Evolutionary conservation across 1,140 invertebrate species (phyloP).

Genomic region (Paracyclopina nana): DNA sequence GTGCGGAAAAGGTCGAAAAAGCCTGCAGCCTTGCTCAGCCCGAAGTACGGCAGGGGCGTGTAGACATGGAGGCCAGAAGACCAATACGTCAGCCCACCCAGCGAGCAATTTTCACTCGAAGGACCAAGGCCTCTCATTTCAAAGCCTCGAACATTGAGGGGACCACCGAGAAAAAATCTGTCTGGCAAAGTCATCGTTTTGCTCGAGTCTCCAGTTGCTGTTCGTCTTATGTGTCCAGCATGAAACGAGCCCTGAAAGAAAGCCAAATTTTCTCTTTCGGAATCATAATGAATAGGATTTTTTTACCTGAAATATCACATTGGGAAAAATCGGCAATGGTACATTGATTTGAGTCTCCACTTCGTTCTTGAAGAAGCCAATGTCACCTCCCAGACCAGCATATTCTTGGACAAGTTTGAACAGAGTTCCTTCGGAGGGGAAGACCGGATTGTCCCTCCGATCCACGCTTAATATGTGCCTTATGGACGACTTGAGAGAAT

Average conservation of each 20-base stretch:
- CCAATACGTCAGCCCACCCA: constrained; percentile 45
- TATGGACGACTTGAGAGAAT: constrained; percentile 61
- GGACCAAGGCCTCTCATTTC: constrained; percentile 57
- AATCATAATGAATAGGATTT: too few relatives aligned
- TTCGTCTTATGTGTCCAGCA: constrained; percentile 39
- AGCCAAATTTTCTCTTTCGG: too few relatives aligned
- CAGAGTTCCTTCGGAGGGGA: constrained; percentile 47
- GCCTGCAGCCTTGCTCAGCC: constrained; percentile 42
- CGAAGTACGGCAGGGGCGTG: constrained; percentile 64
- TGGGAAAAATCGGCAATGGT: too few relatives aligned
- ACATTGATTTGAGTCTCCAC: constrained; percentile 37
- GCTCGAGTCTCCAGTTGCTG: constrained; percentile 38
- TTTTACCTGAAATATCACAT: too few relatives aligned
- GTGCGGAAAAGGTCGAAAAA: constrained; percentile 57
- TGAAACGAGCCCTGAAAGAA: constrained; percentile 46
- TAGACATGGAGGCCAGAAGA: constrained; percentile 54
- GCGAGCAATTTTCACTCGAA: constrained; percentile 34
- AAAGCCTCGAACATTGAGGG: constrained; percentile 60
- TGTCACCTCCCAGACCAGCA: constrained; percentile 65
- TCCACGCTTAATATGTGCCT: constrained; percentile 54
- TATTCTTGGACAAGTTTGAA: constrained; percentile 44
- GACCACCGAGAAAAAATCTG: constrained; percentile 67
- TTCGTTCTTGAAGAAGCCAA: constrained; percentile 65
- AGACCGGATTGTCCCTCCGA: constrained; percentile 49
- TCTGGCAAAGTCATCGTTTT: constrained; percentile 43